A percentile compares a stretch with the other conserved stretches of the same genome.
These are phyloP conservation scores for Eufriesea mexicana DNA, from an alignment of 1,140 invertebrate genomes.

Conservation along the genomic window DNA sequence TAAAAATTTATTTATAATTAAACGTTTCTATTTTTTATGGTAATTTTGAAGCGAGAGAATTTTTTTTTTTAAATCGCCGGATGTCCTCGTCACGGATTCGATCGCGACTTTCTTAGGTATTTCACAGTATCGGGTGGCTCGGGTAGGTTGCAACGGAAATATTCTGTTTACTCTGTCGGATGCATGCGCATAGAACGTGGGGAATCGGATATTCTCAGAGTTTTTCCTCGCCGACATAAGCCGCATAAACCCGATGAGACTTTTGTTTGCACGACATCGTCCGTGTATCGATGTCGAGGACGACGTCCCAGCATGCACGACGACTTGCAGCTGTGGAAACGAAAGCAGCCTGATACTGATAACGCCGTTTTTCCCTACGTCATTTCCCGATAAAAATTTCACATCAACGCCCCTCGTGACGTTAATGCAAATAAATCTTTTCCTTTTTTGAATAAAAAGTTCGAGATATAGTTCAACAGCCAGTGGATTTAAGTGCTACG, in stretches of 20 bases:
- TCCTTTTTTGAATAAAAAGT: too few species aligned
- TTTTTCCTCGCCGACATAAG: conserved; percentile 51
- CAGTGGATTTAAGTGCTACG: too few species aligned
- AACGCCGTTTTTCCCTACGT: not conserved
- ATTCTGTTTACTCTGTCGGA: conserved; percentile 23
- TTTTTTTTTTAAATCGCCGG: not conserved
- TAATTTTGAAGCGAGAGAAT: not conserved
- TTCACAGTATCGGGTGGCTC: not conserved
- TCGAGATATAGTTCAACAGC: too few species aligned
- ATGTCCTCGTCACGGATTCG: not conserved
- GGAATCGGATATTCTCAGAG: conserved; percentile 52
- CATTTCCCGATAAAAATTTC: conserved; percentile 20
- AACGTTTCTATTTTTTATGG: not conserved
- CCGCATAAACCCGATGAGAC: conserved; percentile 60
- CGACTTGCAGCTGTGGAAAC: not conserved
- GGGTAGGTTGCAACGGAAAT: not conserved
- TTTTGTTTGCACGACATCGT: conserved; percentile 59
- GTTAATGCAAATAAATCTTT: not conserved
- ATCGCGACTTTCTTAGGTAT: not conserved
- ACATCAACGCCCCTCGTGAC: not conserved
- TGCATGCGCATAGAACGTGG: conserved; percentile 19
- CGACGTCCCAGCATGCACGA: conserved; percentile 16
- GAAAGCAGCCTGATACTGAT: not conserved
- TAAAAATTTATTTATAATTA: too few species aligned
- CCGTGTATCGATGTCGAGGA: conserved; percentile 33